Evolutionary conservation across 2,797 vertebrate species (phyloP).

Genomic region (Bradypus variegatus): DNA sequence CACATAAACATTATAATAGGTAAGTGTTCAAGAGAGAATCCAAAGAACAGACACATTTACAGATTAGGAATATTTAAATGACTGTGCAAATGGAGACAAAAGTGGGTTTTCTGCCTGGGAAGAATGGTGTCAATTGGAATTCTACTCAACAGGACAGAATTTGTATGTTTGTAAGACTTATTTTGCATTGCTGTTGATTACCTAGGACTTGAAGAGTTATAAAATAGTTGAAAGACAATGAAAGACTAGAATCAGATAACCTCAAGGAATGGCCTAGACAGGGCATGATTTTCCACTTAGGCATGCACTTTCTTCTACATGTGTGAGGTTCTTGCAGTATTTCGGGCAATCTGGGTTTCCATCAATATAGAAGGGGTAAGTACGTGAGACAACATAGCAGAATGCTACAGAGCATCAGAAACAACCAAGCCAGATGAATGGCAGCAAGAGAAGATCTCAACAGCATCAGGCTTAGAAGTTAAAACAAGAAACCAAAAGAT

Average conservation of each 20-base stretch:
- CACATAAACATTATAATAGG: neutral
- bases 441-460: no score
- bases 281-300: no score
- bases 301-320: no score
- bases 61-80: no score
- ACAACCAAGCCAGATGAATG: neutral
- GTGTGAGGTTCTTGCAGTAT: neutral
- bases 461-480: neutral
- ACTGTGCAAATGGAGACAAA: no score
- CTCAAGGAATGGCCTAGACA: neutral
- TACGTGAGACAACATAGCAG: no score
- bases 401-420: no score
- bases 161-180: no score
- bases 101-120: neutral
- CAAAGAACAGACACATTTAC: neutral
- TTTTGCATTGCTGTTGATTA: no score
- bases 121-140: no score
- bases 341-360: accelerated
- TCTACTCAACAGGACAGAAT: neutral
- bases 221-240: neutral
- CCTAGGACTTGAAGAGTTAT: neutral
- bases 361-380: no score
- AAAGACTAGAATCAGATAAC: no score
- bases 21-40: neutral
- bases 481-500: neutral